phyloP scores from a whole-genome alignment of 2,797 vertebrate species.

The Taenioides sp. region DNA sequence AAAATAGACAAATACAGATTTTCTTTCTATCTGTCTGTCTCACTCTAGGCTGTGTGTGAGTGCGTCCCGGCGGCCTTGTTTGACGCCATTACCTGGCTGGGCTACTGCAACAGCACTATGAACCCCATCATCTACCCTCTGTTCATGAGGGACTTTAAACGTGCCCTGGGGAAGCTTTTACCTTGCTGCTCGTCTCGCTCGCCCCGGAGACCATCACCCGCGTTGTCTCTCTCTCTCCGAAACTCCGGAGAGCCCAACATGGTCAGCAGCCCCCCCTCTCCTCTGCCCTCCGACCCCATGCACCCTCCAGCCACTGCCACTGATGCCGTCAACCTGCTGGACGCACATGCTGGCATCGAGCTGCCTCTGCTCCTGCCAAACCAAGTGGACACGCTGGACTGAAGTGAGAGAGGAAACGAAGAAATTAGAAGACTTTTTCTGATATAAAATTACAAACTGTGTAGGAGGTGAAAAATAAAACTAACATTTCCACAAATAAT shows the following conservation, averaged over 20 bases:
- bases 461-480: neutral
- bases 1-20: no score
- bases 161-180: slow-evolving; percentile 87
- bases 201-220: slow-evolving; percentile 82
- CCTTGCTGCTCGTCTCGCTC: slow-evolving; percentile 82
- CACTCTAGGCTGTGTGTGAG: slow-evolving; percentile 86
- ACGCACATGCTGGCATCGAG: slow-evolving; percentile 66
- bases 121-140: slow-evolving; percentile 98
- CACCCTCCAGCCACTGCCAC: slow-evolving; percentile 67
- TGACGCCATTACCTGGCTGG: slow-evolving; percentile 94
- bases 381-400: slow-evolving; percentile 79
- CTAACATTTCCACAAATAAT: neutral
- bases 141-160: slow-evolving; percentile 98
- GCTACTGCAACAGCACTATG: slow-evolving; percentile 99
- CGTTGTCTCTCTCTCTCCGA: slow-evolving; percentile 87
- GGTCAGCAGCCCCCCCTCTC: slow-evolving; percentile 76
- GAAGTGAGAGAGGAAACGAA: slow-evolving; percentile 33
- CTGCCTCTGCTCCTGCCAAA: slow-evolving; percentile 70
- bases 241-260: slow-evolving; percentile 89
- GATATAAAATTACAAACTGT: neutral
- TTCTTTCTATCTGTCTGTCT: neutral
- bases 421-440: neutral
- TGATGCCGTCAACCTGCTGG: slow-evolving; percentile 76
- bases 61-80: slow-evolving; percentile 87
- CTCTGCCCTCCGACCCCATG: slow-evolving; percentile 70